Evolutionary conservation across 2,888 invertebrate genomes (phyloP).

Genomic region (Mellilla xanthometata): DNA sequence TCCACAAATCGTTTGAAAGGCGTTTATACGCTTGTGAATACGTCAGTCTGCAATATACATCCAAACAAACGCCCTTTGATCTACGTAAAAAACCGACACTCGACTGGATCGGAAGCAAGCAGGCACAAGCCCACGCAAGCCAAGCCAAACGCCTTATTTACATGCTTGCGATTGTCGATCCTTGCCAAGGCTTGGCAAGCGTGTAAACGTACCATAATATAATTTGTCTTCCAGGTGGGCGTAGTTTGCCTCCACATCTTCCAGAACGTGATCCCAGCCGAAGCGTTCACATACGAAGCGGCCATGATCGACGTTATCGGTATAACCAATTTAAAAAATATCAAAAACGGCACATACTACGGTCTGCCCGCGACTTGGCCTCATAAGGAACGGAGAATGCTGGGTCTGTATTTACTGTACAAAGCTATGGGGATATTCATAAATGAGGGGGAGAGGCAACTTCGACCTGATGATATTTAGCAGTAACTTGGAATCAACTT

Average conservation of each 20-base stretch:
- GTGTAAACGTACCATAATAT: no score
- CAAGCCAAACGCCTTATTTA: no score
- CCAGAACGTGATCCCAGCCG: slow-evolving; percentile 94
- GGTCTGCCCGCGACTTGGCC: slow-evolving; percentile 90
- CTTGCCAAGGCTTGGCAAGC: no score
- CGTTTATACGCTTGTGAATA: no score
- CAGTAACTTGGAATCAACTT: no score
- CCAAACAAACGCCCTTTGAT: no score
- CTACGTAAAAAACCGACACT: no score
- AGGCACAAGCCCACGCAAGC: no score
- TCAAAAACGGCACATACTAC: slow-evolving; percentile 91
- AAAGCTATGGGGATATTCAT: slow-evolving; percentile 93
- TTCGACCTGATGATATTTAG: slow-evolving; percentile 87
- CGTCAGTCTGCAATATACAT: no score
- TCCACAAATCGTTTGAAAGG: no score
- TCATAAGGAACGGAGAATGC: slow-evolving; percentile 84
- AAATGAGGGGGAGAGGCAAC: slow-evolving; percentile 94
- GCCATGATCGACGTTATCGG: slow-evolving; percentile 96
- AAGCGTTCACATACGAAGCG: slow-evolving; percentile 97
- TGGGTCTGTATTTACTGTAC: slow-evolving; percentile 91
- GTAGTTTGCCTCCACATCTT: slow-evolving; percentile 96
- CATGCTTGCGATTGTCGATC: no score
- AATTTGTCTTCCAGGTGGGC: slow-evolving; percentile 67
- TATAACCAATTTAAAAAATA: slow-evolving; percentile 88
- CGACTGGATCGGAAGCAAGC: no score